Base-by-base conservation (phyloP, 2,113 vertebrate species). In the Esox niger region DNA sequence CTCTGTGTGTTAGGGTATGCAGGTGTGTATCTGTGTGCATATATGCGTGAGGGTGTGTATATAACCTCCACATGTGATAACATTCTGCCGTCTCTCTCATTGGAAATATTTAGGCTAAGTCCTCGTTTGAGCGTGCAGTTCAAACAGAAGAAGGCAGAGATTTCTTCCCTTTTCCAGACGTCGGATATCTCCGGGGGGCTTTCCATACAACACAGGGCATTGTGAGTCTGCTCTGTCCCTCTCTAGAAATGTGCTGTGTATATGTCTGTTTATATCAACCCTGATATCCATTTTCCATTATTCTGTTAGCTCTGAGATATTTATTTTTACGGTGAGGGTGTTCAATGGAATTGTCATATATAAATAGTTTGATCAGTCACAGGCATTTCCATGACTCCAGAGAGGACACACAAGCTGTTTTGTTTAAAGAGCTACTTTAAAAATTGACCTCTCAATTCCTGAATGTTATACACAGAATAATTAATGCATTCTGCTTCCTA, bases 341-440 rank as follows among this genome's bases (percentile, higher is more conserved):
- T 71, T 76, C 62, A 66, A 68, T 66, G 63, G 71, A 74, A 62
- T 75, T 73, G 73, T 68, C 68, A 82, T 69, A 66, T 79, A 78
- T 86, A 88, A 87, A 86, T 79, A 85, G 54, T 65, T 75, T 85
- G 80, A 87, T 89, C 80, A 64, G 49, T 73, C 59, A 66, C 84
- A 87, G 79, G 85, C 85, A 73, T 17, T 29, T 78, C 38, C 8
- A 64, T 10, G 32, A 58, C 68, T 71, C 63, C 70, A 38, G 73
- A 61, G 64, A 57, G 70, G 71, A 74, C 31, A 31, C 57, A 52
- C 17, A 20, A 68, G 62, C 75, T 58, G 66, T 77, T 67, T 71
- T 68, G 75, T 79, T 80, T 73, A 52, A 74, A 75, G 47, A 71
- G 68, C 64, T 68, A 57, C n/a, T 20, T 58, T 76, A 68, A 74